Evolutionary conservation across 1,140 invertebrate species (phyloP), one percentile per base, ranked within the genome.

Genomic region (Agraylea sexmaculata): DNA sequence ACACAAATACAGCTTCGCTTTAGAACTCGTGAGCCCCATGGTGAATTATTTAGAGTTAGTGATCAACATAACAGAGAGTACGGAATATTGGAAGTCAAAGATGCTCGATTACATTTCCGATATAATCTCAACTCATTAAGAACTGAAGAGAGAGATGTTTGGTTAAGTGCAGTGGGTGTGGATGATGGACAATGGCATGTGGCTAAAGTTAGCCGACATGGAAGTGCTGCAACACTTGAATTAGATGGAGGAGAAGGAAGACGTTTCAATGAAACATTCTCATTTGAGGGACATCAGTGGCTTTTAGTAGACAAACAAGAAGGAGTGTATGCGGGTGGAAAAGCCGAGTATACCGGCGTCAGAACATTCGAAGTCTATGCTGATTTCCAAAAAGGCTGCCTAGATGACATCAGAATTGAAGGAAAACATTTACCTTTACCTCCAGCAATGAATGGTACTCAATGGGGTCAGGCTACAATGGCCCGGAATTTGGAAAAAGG

Each of bases 131-230:
- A 95, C 55, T 91, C 87, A 18, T 62, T 90, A 46, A 71, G 86
- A 44, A 84, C 85, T 6, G 85, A 92, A 61, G 86, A 95, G 60
- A 74, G 78, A 51, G 83, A 89, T 56, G 78, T 96, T 39, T 91
- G 87, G 81, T 66, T 98, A 8, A 87, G 83, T 38, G 77, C 85
- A 20, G 80, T 94, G 11, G 74, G 80, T 2, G 90, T 95, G 1
- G 87, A 92, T 55, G 91, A 98, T 64, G 94, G 94, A 8, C 89
- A 94, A 53, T 97, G 93, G 93, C 94, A 98, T 57, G 87, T 86
- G 6, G 89, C 91, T 0, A 75, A 83, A 47, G 84, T 87, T 0
- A 83, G 78, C 51, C 75, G 94, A 41, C 91, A 88, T 50, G 92
- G 93, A 22, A 91, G 87, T 22, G 87, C 89, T 4, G 90, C 93